Evolutionary conservation across 2,113 vertebrate species (phyloP).

Genomic region (Ammodramus savannarum): DNA sequence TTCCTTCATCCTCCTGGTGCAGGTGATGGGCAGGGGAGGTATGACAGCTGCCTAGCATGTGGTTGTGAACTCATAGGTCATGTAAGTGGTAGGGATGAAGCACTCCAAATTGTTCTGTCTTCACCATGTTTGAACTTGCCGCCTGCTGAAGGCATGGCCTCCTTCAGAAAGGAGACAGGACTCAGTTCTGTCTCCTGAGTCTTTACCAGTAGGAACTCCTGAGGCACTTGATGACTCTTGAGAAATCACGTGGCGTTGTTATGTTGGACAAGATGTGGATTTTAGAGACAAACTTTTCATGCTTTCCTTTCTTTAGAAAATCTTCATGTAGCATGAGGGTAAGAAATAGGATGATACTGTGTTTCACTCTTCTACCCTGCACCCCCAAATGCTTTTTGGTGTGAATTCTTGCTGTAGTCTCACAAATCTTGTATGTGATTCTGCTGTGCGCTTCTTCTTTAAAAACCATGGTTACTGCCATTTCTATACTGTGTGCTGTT

Average conservation of each 20-base stretch:
- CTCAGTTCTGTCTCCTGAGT: background rate
- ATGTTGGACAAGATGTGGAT: accelerated
- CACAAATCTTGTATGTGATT: background rate
- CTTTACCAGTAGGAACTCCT: background rate
- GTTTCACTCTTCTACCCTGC: background rate
- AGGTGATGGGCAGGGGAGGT: background rate
- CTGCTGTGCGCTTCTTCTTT: background rate
- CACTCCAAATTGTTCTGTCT: background rate
- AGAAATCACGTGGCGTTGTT: background rate
- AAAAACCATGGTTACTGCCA: background rate
- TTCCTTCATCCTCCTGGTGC: background rate
- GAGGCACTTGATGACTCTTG: background rate
- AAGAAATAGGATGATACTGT: background rate
- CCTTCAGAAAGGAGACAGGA: background rate
- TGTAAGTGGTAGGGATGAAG: background rate
- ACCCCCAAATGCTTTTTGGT: background rate
- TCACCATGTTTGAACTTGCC: background rate
- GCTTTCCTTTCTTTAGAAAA: background rate
- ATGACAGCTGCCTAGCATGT: background rate
- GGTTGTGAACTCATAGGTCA: accelerated
- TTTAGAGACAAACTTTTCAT: background rate
- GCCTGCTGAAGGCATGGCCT: background rate
- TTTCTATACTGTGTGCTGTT: background rate
- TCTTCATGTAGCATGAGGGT: background rate
- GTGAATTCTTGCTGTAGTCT: background rate